Percentiles rank a stretch among this genome's conserved stretches.
These are phyloP conservation scores for Leguminivora glycinivorella DNA, from an alignment of 1,140 invertebrate species.

Conservation along the genomic window DNA sequence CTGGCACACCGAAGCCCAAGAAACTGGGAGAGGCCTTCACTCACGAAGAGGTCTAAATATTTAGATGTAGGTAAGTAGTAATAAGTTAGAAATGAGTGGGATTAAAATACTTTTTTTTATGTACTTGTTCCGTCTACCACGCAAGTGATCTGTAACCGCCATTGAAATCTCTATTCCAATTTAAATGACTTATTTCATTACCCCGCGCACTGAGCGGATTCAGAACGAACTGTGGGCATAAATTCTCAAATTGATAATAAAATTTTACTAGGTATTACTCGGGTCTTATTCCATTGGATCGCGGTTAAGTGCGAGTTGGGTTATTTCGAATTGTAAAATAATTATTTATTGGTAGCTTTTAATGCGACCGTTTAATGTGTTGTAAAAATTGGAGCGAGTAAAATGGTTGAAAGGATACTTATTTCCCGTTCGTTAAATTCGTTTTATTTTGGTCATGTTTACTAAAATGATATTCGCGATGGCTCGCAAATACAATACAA, in stretches of 20 bases:
- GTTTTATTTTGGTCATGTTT: too few species aligned
- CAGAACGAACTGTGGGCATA: constrained; percentile 57
- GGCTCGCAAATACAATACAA: too few species aligned
- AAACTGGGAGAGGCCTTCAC: too few species aligned
- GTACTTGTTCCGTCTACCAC: not conserved
- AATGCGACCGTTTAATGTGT: not conserved
- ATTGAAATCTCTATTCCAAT: constrained; percentile 77
- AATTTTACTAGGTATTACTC: constrained; percentile 58
- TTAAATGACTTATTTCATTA: constrained; percentile 78
- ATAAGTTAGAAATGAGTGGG: too few species aligned
- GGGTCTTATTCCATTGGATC: constrained; percentile 13
- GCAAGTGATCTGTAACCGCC: constrained; percentile 32
- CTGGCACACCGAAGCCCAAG: too few species aligned
- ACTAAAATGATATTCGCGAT: too few species aligned
- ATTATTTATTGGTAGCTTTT: not conserved
- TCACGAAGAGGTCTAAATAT: too few species aligned
- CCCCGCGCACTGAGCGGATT: constrained; percentile 56
- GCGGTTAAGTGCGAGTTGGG: not conserved
- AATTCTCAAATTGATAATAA: constrained; percentile 73
- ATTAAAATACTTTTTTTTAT: too few species aligned
- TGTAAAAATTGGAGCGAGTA: not conserved
- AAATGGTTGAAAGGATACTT: not conserved
- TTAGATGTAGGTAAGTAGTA: too few species aligned
- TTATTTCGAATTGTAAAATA: not conserved
- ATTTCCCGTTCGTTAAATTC: too few species aligned